Conservation (phyloP, 2,113 vertebrate species). For the Coregonus clupeaformis region DNA sequence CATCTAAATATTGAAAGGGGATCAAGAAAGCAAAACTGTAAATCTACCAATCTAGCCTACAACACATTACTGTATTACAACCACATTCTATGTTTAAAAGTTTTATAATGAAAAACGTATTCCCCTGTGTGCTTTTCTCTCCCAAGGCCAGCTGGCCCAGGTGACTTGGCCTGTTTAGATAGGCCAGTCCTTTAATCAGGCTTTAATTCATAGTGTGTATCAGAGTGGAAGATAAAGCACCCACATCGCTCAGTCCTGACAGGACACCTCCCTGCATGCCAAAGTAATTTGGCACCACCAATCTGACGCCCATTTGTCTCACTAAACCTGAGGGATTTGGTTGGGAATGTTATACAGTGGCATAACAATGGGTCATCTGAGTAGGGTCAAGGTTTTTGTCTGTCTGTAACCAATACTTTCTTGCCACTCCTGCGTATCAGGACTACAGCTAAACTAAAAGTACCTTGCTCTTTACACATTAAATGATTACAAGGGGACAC, state of each 20-base stretch:
- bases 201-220: slow-evolving; percentile 13
- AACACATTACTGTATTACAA: too few relatives aligned
- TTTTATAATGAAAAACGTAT: neutral
- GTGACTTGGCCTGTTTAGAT: neutral
- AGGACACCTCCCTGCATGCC: slow-evolving; percentile 22
- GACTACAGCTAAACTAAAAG: neutral
- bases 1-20: neutral
- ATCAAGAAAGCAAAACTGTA: too few relatives aligned
- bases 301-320: slow-evolving; percentile 9
- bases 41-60: too few relatives aligned
- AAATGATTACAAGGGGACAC: neutral
- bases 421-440: neutral
- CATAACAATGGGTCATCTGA: neutral
- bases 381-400: neutral
- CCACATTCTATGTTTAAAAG: too few relatives aligned
- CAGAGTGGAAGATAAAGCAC: slow-evolving; percentile 22
- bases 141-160: neutral
- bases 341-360: neutral
- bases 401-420: neutral
- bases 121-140: neutral
- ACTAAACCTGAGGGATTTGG: neutral
- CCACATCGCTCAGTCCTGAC: slow-evolving; percentile 30
- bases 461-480: neutral
- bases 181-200: slow-evolving; percentile 23
- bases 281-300: slow-evolving; percentile 12